phyloP scores from a whole-genome alignment of 1,140 invertebrate species.

The Leptinotarsa lineolata region DNA sequence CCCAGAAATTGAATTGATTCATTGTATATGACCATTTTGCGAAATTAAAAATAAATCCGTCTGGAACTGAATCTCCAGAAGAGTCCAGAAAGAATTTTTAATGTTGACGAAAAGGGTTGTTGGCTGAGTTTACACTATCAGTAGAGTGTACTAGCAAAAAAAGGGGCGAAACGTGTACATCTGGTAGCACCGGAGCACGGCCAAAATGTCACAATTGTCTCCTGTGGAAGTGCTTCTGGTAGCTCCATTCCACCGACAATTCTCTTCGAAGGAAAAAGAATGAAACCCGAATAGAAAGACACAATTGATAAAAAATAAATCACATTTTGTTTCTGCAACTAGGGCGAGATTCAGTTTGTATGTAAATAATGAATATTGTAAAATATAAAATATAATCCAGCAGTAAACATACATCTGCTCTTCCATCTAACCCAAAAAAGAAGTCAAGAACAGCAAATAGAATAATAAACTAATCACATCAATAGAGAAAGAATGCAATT shows the following conservation, averaged over 20 bases:
- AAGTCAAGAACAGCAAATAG: too few species aligned
- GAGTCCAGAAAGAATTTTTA: constrained; percentile 50
- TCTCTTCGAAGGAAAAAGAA: constrained; percentile 52
- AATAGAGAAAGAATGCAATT: too few species aligned
- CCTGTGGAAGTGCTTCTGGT: constrained; percentile 51
- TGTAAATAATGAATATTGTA: too few species aligned
- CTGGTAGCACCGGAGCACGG: constrained; percentile 47
- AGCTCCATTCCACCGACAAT: constrained; percentile 51
- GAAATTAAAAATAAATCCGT: constrained; percentile 44
- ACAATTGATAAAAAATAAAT: too few species aligned
- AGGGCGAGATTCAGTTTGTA: too few species aligned
- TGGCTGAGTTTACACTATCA: constrained; percentile 51
- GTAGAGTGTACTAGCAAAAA: constrained; percentile 44
- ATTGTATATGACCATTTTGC: constrained; percentile 50
- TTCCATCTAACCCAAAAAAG: too few species aligned
- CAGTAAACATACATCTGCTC: too few species aligned
- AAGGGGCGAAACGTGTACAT: constrained; percentile 47
- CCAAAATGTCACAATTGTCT: constrained; percentile 52
- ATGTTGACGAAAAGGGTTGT: constrained; percentile 50
- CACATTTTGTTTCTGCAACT: too few species aligned
- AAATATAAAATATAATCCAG: too few species aligned
- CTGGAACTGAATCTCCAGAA: constrained; percentile 41
- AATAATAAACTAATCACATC: too few species aligned
- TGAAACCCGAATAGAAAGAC: constrained; percentile 43
- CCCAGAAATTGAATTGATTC: background rate